phyloP scores from a whole-genome alignment of 2,888 invertebrate genomes.

The Cheilosia vulpina region DNA sequence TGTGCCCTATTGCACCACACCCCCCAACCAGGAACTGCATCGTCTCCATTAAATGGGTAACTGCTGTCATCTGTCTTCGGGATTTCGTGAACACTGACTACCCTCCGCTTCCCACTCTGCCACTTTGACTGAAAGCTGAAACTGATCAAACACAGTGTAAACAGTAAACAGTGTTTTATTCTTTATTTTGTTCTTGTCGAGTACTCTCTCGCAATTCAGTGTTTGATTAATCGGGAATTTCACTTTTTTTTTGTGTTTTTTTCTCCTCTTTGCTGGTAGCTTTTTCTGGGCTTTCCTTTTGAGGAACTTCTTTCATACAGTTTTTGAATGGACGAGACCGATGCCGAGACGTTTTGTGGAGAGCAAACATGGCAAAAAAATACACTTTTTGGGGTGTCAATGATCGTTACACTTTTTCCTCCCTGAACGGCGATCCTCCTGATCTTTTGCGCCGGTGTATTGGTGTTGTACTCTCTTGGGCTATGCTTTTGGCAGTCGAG shows the following conservation, averaged over 20 bases:
- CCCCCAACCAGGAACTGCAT: constrained; percentile 49
- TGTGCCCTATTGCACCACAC: constrained; percentile 20
- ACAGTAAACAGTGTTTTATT: constrained; percentile 45
- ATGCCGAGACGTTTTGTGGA: too few relatives aligned
- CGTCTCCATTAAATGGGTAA: constrained; percentile 51
- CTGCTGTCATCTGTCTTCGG: constrained; percentile 66
- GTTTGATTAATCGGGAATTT: constrained; percentile 50
- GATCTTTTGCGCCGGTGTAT: constrained; percentile 28
- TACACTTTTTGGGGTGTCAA: constrained; percentile 61
- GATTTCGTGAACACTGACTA: constrained; percentile 22
- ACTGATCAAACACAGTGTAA: constrained; percentile 58
- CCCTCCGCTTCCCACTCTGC: not conserved
- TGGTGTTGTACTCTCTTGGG: constrained; percentile 6
- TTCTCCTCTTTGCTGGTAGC: constrained; percentile 17
- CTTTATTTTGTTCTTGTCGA: constrained; percentile 6
- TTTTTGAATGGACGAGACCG: constrained; percentile 40
- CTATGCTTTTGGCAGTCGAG: constrained; percentile 15
- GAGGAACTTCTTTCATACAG: constrained; percentile 28
- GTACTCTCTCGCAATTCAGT: constrained; percentile 26
- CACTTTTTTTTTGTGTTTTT: constrained; percentile 12
- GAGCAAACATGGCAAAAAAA: not conserved
- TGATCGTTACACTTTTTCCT: constrained; percentile 69
- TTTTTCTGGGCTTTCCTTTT: constrained; percentile 35
- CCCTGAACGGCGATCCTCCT: constrained; percentile 39
- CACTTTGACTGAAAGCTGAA: not conserved